phyloP scores from a whole-genome alignment of 1,140 invertebrate species.

The Sipha flava region DNA sequence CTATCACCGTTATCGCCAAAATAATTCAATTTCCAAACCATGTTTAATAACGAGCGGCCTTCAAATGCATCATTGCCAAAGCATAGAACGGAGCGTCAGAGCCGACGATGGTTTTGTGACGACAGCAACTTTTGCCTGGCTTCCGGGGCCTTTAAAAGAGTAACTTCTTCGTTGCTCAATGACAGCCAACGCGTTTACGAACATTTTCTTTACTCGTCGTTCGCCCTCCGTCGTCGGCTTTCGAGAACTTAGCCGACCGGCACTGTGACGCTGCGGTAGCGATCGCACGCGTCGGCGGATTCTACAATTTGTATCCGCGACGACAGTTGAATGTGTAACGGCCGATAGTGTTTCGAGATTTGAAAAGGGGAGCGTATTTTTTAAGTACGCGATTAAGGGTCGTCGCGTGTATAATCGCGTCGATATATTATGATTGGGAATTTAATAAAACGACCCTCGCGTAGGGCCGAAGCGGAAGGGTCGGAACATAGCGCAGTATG shows the following conservation, averaged over 20 bases:
- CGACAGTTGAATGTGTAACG: neutral
- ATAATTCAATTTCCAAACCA: neutral
- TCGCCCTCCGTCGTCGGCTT: no score
- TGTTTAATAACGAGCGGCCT: neutral
- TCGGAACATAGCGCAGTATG: no score
- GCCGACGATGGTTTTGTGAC: neutral
- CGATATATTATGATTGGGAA: neutral
- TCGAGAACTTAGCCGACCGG: no score
- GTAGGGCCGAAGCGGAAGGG: neutral
- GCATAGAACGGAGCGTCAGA: neutral
- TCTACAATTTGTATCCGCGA: neutral
- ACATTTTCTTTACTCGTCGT: neutral
- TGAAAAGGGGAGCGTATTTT: neutral
- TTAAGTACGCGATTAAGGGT: neutral
- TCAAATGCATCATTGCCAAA: neutral
- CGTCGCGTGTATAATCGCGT: neutral
- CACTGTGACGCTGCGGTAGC: no score
- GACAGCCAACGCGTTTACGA: neutral
- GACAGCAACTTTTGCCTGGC: neutral
- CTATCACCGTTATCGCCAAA: neutral
- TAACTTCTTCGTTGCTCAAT: neutral
- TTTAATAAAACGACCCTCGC: conserved; percentile 19
- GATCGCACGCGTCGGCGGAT: neutral
- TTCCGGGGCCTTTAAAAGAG: neutral
- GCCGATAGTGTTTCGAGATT: neutral